phyloP scores from a whole-genome alignment of 1,140 invertebrate species.

The Elysia chlorotica region DNA sequence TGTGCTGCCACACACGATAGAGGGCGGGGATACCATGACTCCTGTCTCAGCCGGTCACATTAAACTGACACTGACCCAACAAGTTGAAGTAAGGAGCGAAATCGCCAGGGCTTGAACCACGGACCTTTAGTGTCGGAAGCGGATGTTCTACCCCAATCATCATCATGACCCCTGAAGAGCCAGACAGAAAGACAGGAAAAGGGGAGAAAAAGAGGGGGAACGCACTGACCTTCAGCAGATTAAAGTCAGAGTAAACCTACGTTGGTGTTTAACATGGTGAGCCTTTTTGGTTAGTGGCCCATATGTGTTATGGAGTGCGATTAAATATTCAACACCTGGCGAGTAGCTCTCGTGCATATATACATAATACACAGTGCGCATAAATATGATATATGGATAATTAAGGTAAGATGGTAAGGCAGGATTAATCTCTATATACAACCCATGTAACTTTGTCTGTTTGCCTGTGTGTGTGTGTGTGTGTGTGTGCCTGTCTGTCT shows the following conservation, averaged over 20 bases:
- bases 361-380: background rate
- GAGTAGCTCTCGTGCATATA: background rate
- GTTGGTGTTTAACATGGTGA: too few relatives aligned
- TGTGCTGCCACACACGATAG: too few relatives aligned
- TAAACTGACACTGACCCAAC: background rate
- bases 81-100: background rate
- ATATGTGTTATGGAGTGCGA: background rate
- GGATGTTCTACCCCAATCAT: too few relatives aligned
- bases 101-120: background rate
- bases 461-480: background rate
- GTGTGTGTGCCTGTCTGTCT: background rate
- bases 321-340: background rate
- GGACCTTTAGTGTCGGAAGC: too few relatives aligned
- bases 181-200: background rate
- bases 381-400: background rate
- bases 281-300: too few relatives aligned
- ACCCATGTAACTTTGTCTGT: background rate
- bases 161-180: background rate
- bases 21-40: background rate
- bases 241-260: too few relatives aligned
- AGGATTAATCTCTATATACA: background rate
- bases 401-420: background rate
- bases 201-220: background rate
- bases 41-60: background rate
- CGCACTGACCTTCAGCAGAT: too few relatives aligned